Conservation (phyloP, 2,113 vertebrate genomes). For the Rhinopomastus cyanomelas region DNA sequence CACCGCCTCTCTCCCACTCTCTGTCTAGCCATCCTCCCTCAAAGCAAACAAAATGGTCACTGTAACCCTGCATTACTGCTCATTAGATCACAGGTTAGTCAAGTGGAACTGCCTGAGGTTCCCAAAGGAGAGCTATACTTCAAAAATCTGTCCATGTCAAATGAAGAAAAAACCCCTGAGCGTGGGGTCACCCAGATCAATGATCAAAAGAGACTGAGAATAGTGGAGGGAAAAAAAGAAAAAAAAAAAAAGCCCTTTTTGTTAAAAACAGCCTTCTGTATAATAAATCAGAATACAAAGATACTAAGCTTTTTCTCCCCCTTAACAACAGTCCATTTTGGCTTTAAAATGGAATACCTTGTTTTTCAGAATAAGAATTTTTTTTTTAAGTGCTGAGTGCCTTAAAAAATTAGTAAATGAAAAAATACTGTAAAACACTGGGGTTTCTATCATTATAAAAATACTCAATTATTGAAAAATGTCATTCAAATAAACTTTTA, state of each 20-base stretch:
- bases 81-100: slow-evolving; percentile 84
- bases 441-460: not conserved
- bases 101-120: slow-evolving; percentile 81
- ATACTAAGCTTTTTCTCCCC: slow-evolving; percentile 27
- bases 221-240: slow-evolving; percentile 34
- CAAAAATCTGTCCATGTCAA: slow-evolving; percentile 89
- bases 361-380: not conserved
- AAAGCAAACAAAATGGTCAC: slow-evolving; percentile 80
- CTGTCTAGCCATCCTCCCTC: slow-evolving; percentile 75
- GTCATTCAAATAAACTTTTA: not conserved
- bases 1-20: slow-evolving; percentile 70
- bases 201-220: slow-evolving; percentile 88
- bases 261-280: slow-evolving; percentile 70
- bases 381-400: not conserved
- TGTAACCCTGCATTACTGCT: slow-evolving; percentile 77
- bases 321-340: slow-evolving; percentile 17
- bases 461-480: not conserved
- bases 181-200: slow-evolving; percentile 90
- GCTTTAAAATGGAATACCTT: slow-evolving; percentile 42
- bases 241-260: slow-evolving; percentile 31
- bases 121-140: slow-evolving; percentile 83
- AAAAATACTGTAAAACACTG: not conserved
- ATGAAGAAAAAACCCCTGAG: slow-evolving; percentile 84
- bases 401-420: not conserved
- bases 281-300: slow-evolving; percentile 70